Base-by-base conservation (phyloP, 1,140 invertebrate genomes). In the Drosophila ambigua region DNA sequence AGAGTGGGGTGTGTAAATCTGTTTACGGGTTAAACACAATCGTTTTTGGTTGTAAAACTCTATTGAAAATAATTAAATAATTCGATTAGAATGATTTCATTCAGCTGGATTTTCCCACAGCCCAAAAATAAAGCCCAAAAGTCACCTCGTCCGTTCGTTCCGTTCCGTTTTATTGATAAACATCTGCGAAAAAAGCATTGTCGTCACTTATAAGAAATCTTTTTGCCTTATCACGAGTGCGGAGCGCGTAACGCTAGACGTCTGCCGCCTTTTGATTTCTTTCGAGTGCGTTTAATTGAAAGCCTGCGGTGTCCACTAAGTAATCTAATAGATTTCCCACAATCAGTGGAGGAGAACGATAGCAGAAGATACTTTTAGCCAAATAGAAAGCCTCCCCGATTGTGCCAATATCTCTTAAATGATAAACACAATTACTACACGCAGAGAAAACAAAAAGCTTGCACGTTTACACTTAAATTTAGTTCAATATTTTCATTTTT, bases 231-330 rank as follows among this genome's bases (percentile, higher is more conserved):
- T 44, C 55, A 44, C 16, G 35, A 39, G 35, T 39, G 35, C 6
- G 11, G 11, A 39, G 35, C 4, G 35, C 44, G 35, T 8, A 74
- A 50, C 64, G 63, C n/a, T 16, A 43, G 57, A 65, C 58, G 63
- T 61, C 57, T 58, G 48, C 49, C 45, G 43, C 45, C 54, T 50
- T 39, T 45, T 48, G 28, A 45, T 39, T 39, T 31, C n/a, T 7
- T 23, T 73, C 43, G 23, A 77, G 68, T 68, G 79, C 11, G 49
- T 60, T 68, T 68, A 74, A 74, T 81, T 82, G 63, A 58, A 46
- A 41, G 51, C 71, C 59, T 71, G 69, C 41, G 54, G 43, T 35
- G 49, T 48, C 11, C 11, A 39, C 35, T 39, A 39, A 39, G 54
- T 54, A 77, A 77, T 77, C 73, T 69, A n/a, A 54, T 13, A n/a